A percentile compares a stretch with the other conserved stretches of the same genome.
These are phyloP conservation scores for Dermolepida albohirtum DNA, from an alignment of 2,888 invertebrate genomes.

Conservation along the genomic window DNA sequence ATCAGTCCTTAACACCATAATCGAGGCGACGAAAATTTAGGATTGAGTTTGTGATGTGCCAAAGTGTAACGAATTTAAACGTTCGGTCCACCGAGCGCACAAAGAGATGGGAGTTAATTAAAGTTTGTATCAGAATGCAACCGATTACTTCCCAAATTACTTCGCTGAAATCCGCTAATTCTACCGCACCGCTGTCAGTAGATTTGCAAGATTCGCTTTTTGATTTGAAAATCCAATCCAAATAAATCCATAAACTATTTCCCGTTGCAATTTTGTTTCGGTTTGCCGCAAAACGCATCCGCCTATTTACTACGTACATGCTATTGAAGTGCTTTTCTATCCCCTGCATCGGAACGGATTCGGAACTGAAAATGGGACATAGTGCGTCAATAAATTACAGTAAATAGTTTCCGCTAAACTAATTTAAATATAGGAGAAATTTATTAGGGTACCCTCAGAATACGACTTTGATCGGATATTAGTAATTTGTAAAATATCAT, in stretches of 20 bases:
- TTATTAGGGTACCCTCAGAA: slow-evolving; percentile 6
- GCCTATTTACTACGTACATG: slow-evolving; percentile 12
- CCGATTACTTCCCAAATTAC: slow-evolving; percentile 24
- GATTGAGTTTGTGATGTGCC: not conserved
- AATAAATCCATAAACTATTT: slow-evolving; percentile 34
- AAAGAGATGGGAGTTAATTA: slow-evolving; percentile 33
- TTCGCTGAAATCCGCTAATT: slow-evolving; percentile 1
- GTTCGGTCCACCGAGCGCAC: not conserved
- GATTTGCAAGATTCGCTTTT: slow-evolving; percentile 8
- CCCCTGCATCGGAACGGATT: not conserved
- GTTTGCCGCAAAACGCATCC: slow-evolving; percentile 23
- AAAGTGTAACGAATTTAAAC: slow-evolving; percentile 23
- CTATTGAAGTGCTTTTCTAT: slow-evolving; percentile 8
- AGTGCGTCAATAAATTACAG: slow-evolving; percentile 11
- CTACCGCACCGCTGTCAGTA: slow-evolving; percentile 1
- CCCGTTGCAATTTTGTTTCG: slow-evolving; percentile 23
- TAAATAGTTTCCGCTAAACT: slow-evolving; percentile 21
- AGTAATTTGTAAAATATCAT: no score
- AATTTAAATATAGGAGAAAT: slow-evolving; percentile 18
- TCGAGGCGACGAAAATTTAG: no score
- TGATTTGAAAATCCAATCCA: slow-evolving; percentile 32
- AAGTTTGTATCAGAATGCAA: slow-evolving; percentile 28
- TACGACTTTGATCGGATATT: not conserved
- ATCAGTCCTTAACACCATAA: no score
- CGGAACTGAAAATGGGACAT: not conserved